Evolutionary conservation across 2,888 invertebrate genomes (phyloP).

Genomic region (Lysandra coridon): DNA sequence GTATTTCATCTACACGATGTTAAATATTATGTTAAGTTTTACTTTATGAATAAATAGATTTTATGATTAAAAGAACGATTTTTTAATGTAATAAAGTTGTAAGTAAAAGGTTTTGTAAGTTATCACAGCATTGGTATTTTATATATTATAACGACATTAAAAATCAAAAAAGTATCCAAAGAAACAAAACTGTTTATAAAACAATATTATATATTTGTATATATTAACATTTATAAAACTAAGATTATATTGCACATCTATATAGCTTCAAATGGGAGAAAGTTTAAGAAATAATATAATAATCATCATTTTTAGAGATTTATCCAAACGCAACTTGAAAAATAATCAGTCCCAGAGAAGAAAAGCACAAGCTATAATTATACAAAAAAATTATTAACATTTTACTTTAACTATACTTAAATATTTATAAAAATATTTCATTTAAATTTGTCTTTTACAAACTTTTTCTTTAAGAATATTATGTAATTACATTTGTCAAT

Average conservation of each 20-base stretch:
- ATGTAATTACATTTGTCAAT: neutral
- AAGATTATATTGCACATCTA: neutral
- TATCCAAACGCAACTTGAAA: neutral
- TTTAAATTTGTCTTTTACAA: neutral
- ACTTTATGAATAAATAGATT: neutral
- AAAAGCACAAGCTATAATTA: too few species aligned
- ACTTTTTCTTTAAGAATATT: too few species aligned
- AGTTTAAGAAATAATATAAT: neutral
- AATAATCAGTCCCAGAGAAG: neutral
- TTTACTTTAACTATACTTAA: neutral
- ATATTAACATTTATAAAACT: neutral
- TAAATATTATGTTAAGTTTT: neutral
- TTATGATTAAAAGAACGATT: neutral
- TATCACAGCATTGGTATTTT: too few species aligned
- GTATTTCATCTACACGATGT: neutral
- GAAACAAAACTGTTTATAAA: slow-evolving; percentile 36
- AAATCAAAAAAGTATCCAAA: slow-evolving; percentile 23
- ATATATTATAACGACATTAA: too few species aligned
- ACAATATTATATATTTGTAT: neutral
- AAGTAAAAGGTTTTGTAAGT: too few species aligned
- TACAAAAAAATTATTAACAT: neutral
- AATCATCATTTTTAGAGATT: too few species aligned
- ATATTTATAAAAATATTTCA: neutral
- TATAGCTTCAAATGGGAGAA: neutral
- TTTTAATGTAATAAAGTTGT: too few species aligned